Conservation (phyloP, 2,888 invertebrate species). For the Cheilosia soror region DNA sequence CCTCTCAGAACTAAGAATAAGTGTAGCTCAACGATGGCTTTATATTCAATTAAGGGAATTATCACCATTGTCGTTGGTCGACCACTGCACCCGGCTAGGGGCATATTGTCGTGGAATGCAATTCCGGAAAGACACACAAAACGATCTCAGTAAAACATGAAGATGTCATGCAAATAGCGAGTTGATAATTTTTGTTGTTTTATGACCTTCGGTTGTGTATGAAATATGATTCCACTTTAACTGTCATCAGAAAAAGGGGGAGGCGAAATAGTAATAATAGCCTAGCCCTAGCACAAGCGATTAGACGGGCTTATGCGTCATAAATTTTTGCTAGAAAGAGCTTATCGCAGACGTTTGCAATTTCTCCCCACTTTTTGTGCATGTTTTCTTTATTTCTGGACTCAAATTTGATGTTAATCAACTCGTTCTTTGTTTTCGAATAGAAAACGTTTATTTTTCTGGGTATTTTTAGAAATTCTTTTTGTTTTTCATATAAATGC, state of each 20-base stretch:
- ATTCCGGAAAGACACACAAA: not conserved
- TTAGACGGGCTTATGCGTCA: constrained; percentile 46
- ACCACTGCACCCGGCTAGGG: not conserved
- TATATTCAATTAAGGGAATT: constrained; percentile 7
- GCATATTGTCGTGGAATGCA: constrained; percentile 19
- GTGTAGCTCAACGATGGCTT: not conserved
- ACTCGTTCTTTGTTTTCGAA: constrained; percentile 59
- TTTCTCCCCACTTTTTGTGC: constrained; percentile 3
- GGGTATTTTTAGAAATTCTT: constrained; percentile 53
- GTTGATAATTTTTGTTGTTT: not conserved
- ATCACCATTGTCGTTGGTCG: not conserved
- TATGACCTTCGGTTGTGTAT: not conserved
- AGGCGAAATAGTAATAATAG: not conserved
- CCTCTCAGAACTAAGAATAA: not conserved
- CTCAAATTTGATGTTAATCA: constrained; percentile 6
- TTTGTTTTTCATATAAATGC: constrained; percentile 28
- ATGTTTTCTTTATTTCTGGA: not conserved
- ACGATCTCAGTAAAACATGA: not conserved
- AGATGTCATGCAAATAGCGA: not conserved
- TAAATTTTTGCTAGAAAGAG: not conserved
- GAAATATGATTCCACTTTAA: too few species aligned
- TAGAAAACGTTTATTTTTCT: not conserved
- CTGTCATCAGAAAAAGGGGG: not conserved
- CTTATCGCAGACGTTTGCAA: constrained; percentile 22
- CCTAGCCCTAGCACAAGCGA: not conserved